A percentile compares a stretch with the other conserved stretches of the same genome.
These are phyloP conservation scores for Willisornis vidua DNA, from an alignment of 2,113 vertebrate genomes.

Conservation along the genomic window DNA sequence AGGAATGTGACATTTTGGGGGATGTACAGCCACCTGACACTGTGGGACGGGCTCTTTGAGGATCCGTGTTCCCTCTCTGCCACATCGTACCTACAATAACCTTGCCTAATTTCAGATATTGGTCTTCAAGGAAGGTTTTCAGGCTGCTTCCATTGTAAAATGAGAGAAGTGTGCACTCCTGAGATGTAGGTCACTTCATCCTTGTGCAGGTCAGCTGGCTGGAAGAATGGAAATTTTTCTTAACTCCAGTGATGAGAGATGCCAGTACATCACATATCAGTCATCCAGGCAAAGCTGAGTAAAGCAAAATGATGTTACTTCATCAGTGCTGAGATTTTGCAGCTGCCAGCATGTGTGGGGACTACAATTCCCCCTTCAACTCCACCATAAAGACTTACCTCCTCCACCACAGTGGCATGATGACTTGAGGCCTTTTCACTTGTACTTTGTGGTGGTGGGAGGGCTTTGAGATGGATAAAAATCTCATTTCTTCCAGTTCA, in stretches of 20 bases:
- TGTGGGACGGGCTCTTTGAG: not conserved
- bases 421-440: not conserved
- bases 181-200: not conserved
- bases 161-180: not conserved
- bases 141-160: not conserved
- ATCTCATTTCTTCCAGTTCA: not conserved
- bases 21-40: not conserved
- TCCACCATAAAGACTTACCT: fast-evolving
- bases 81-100: fast-evolving
- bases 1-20: not conserved
- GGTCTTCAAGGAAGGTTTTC: not conserved
- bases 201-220: not conserved
- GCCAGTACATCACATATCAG: not conserved
- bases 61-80: not conserved
- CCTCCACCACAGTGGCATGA: fast-evolving
- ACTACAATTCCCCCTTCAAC: not conserved
- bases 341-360: not conserved
- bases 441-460: not conserved
- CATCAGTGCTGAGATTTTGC: not conserved
- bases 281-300: not conserved
- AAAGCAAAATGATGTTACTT: not conserved
- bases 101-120: not conserved
- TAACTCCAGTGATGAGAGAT: not conserved
- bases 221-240: not conserved
- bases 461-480: not conserved